Base-by-base conservation (phyloP, 2,113 vertebrate genomes). In the Mastomys natalensis region DNA sequence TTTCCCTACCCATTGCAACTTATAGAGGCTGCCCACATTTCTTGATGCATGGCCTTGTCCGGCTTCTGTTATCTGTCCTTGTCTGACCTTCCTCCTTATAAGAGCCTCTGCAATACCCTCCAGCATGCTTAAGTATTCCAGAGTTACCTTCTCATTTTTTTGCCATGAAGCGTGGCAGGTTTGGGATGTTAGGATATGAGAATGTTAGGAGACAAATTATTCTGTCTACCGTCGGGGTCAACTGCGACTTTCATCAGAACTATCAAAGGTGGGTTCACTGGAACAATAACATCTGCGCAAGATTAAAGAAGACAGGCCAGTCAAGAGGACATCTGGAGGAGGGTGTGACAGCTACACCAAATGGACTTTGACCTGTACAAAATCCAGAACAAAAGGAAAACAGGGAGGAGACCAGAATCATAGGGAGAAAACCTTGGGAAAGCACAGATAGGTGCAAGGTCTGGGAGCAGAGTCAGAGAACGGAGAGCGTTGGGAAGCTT, bases 381-480 rank as follows among this genome's bases (percentile, higher is more conserved):
- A 91, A 26, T 37, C 17, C 68, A 48, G 16, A 53, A 70, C 43
- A 26, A 78, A 72, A 89, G 26, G 9, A 88, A 51, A 29, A 9
- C 12, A 45, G 13, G n/a, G 29, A 74, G 21, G 82, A 51, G 34
- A 24, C 5, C 21, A 3, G 1, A 2, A 8, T 17, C 34, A 31
- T 2, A 77, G 55, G 34, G n/a, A 77, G 26, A 82, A 77, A 51
- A 21, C 11, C 66, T 10, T n/a, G n/a, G 37, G 16, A 58, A 24
- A 37, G 45, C 24, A 34, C 1, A 16, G 62, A 7, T 5, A 53
- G 13, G 16, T 26, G 34, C 0, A 1, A 9, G 15, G 62, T 9
- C 12, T 64, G 17, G 37, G 16, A 64, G 43, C n/a, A 40, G 8
- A 92, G 72, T 4, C 60, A 34, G 7, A 11, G n/a, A 40, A 55